phyloP scores from a whole-genome alignment of 2,113 vertebrate species.

The Ailurus styani region DNA sequence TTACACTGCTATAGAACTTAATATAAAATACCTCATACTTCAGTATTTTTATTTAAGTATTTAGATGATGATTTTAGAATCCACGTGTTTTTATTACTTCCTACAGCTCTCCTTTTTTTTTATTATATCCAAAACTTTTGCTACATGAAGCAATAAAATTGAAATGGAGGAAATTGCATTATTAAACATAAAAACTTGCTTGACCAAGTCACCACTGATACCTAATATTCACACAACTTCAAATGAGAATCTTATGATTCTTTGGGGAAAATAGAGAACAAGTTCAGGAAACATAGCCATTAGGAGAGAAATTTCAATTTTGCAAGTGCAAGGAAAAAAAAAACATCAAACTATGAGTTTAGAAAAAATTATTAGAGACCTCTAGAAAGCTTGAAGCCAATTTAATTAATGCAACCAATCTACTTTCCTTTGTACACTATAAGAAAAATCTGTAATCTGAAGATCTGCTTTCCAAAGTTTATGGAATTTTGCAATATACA shows the following conservation, averaged over 20 bases:
- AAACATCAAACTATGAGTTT: slow-evolving; percentile 64
- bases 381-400: slow-evolving; percentile 53
- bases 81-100: not conserved
- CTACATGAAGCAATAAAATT: not conserved
- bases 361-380: slow-evolving; percentile 59
- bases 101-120: not conserved
- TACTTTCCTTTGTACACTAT: not conserved
- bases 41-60: not conserved
- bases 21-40: not conserved
- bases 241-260: not conserved
- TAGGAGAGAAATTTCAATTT: slow-evolving; percentile 61
- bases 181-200: not conserved
- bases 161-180: not conserved
- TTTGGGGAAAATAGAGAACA: not conserved
- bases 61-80: not conserved
- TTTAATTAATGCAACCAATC: slow-evolving; percentile 70
- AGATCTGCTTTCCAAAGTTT: slow-evolving; percentile 22
- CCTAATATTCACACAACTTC: not conserved
- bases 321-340: slow-evolving; percentile 41
- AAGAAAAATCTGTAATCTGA: not conserved
- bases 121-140: not conserved
- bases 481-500: not conserved
- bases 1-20: not conserved
- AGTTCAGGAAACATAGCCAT: not conserved
- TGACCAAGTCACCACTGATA: not conserved